Base-by-base conservation (phyloP, 2,113 vertebrate species). In the Saiga tatarica region DNA sequence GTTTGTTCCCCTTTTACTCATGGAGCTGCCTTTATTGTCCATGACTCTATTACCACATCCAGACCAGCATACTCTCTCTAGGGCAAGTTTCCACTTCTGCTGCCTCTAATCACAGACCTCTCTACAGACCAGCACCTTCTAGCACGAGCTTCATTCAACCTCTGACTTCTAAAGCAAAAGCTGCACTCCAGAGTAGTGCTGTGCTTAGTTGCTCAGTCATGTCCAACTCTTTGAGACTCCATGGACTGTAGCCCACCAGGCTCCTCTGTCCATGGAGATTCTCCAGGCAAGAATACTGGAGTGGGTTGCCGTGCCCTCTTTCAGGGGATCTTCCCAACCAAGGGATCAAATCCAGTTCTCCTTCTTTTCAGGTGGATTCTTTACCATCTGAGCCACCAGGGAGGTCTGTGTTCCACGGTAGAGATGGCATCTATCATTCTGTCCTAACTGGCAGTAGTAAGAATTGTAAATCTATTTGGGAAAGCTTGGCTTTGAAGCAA, bases 401-500 rank as follows among this genome's bases (percentile, higher is more conserved):
- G 17, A 67, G 33, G 3, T 17, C 8, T 0, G 1, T 36, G 64
- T 19, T 21, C 64, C 64, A 67, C 64, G 36, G 17, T 1, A 36
- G 47, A 42, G 6, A n/a, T 47, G 45, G 10, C 4, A 1, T 17
- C 26, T 91, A 16, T 50, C 62, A 11, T 16, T 86, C 64, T 78
- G 55, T 42, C 50, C 30, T 85, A 79, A 85, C 5, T 47, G 13
- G 62, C 16, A 55, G 12, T 94, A 4, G 23, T 45, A 89, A 87
- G 76, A 50, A 85, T 28, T 62, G 4, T 64, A 52, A 79, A 53
- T 23, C n/a, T 71, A 52, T 25, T 84, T 94, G 42, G 76, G 45
- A 92, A 94, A 53, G 2, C 2, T n/a, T 78, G 25, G 52, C 50
- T 89, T 85, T 89, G 57, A 79, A 94, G 39, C 55, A 76, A 85